A percentile compares a stretch with the other conserved stretches of the same genome.
phyloP scores from a whole-genome alignment of 2,888 invertebrate genomes.

The Luperina nickerlii region DNA sequence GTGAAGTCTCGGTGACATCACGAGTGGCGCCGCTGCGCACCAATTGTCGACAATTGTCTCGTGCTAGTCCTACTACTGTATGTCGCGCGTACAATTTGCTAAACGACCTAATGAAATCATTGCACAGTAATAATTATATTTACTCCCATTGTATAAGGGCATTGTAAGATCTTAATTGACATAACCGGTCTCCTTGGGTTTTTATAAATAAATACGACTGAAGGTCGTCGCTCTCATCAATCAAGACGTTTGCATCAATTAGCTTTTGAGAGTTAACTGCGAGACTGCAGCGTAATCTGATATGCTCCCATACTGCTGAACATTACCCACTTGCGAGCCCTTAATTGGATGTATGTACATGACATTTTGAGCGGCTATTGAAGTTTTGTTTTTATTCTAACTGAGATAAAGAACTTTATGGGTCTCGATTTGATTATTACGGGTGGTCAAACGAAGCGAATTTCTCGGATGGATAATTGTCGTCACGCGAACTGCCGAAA shows the following conservation, averaged over 20 bases:
- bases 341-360: conserved; percentile 76
- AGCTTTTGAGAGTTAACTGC: conserved; percentile 78
- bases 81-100: conserved; percentile 74
- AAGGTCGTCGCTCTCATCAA: conserved; percentile 85
- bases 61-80: conserved; percentile 72
- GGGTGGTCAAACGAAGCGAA: conserved; percentile 60
- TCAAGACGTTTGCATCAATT: conserved; percentile 85
- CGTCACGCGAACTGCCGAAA: conserved; percentile 62
- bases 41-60: conserved; percentile 88
- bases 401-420: conserved; percentile 58
- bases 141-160: conserved; percentile 75
- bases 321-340: conserved; percentile 69
- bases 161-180: conserved; percentile 74
- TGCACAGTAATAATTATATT: conserved; percentile 82
- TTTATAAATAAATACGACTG: conserved; percentile 71
- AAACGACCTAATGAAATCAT: conserved; percentile 82
- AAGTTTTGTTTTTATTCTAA: conserved; percentile 61
- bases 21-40: conserved; percentile 85
- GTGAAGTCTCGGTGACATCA: conserved; percentile 83
- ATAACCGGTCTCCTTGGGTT: conserved; percentile 66
- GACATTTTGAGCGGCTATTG: conserved; percentile 71
- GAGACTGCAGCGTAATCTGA: conserved; percentile 82
- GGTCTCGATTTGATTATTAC: conserved; percentile 48
- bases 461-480: conserved; percentile 57
- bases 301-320: conserved; percentile 72